phyloP scores from a whole-genome alignment of 2,113 vertebrate species.

The Coryphaenoides rupestris region DNA sequence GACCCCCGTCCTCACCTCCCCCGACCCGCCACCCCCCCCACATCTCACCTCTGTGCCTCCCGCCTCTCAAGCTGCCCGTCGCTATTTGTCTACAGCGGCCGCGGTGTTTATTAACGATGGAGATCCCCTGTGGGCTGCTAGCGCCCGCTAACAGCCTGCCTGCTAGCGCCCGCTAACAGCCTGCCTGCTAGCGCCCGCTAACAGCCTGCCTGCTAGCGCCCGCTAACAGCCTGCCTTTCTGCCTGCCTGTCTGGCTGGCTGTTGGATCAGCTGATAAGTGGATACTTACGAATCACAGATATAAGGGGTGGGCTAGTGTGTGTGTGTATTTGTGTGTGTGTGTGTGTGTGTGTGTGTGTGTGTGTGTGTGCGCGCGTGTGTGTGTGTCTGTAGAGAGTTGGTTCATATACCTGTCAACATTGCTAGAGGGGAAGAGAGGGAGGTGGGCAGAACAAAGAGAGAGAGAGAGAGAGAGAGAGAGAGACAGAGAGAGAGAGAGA shows the following conservation, averaged over 20 bases:
- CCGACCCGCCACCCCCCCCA: constrained; percentile 46
- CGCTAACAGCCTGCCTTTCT: no score
- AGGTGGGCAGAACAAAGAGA: not conserved
- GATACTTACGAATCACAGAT: not conserved
- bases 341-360: not conserved
- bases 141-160: no score
- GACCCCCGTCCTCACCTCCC: constrained; percentile 8
- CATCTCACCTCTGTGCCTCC: constrained; percentile 18
- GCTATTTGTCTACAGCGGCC: not conserved
- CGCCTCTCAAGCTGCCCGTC: not conserved
- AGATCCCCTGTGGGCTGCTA: no score
- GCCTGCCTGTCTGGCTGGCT: not conserved
- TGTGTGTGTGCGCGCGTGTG: not conserved
- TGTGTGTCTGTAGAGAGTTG: not conserved
- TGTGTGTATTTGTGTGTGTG: not conserved
- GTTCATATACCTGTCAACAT: not conserved
- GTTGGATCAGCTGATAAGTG: not conserved
- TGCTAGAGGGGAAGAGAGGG: not conserved
- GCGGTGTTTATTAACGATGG: no score
- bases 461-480: not conserved
- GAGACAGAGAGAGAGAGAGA: not conserved
- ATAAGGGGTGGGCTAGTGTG: not conserved
- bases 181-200: no score
- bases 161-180: no score
- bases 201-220: no score